Evolutionary conservation across 2,797 vertebrate genomes (phyloP).

Genomic region (Girardinus metallicus): DNA sequence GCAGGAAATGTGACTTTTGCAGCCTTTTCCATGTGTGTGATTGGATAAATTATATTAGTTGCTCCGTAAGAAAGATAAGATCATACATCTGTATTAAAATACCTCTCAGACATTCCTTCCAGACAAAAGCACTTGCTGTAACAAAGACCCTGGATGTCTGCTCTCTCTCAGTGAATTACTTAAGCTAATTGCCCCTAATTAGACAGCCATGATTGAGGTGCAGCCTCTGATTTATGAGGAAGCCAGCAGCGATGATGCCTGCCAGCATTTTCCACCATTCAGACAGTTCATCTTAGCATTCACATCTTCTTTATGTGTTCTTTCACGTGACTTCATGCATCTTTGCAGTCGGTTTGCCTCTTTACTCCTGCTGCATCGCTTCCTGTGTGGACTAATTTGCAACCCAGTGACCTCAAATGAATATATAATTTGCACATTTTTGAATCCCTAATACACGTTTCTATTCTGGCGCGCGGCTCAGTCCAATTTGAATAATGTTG

Average conservation of each 20-base stretch:
- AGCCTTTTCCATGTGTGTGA: background rate
- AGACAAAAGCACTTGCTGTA: slow-evolving; percentile 28
- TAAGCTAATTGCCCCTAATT: slow-evolving; percentile 77
- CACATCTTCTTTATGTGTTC: slow-evolving; percentile 54
- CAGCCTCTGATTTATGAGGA: slow-evolving; percentile 73
- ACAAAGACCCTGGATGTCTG: slow-evolving; percentile 52
- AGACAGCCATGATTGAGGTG: slow-evolving; percentile 76
- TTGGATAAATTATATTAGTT: background rate
- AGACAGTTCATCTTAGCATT: slow-evolving; percentile 70
- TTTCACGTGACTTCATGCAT: slow-evolving; percentile 58
- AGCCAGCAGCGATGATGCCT: slow-evolving; percentile 64
- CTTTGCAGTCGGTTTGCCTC: slow-evolving; percentile 43
- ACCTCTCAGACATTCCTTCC: slow-evolving; percentile 20
- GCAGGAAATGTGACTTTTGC: background rate
- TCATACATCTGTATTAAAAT: slow-evolving; percentile 17
- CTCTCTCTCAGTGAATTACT: slow-evolving; percentile 61
- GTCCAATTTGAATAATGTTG: background rate
- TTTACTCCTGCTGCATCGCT: slow-evolving; percentile 6
- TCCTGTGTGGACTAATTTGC: background rate
- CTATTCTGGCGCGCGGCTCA: background rate
- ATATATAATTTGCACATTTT: background rate
- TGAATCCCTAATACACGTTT: slow-evolving; percentile 1
- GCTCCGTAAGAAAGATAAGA: background rate
- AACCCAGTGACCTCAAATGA: slow-evolving; percentile 21
- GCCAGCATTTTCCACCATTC: slow-evolving; percentile 45